These are phyloP conservation scores for Cybosia mesomella DNA, from an alignment of 2,888 invertebrate genomes.

Conservation along the genomic window DNA sequence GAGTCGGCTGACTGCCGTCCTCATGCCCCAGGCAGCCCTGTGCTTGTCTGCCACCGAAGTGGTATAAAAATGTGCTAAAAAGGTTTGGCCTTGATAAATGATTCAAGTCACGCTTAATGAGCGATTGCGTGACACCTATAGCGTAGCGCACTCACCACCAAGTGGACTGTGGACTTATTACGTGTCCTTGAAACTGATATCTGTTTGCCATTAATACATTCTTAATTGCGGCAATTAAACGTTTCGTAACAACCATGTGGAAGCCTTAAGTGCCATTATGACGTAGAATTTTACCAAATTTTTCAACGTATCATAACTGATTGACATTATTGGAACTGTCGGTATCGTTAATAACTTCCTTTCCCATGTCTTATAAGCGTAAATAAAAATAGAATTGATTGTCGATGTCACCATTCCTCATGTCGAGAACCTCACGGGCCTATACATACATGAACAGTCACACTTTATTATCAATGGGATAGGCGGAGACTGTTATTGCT, in stretches of 20 bases:
- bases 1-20: too few species aligned
- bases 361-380: background rate
- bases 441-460: too few species aligned
- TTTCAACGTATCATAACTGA: background rate
- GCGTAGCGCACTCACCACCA: background rate
- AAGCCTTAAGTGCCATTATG: background rate
- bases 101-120: background rate
- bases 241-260: background rate
- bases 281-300: background rate
- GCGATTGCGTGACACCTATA: background rate
- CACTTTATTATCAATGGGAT: too few species aligned
- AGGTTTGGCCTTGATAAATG: background rate
- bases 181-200: background rate
- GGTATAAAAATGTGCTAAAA: too few species aligned
- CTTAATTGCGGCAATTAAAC: background rate
- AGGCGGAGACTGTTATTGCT: too few species aligned
- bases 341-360: background rate
- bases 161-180: constrained; percentile 1
- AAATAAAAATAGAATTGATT: background rate
- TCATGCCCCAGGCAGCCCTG: too few species aligned
- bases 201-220: background rate
- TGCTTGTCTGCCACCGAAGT: too few species aligned
- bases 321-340: background rate
- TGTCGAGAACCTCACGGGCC: too few species aligned
- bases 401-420: too few species aligned